These are phyloP conservation scores for Zosterops lateralis DNA, from an alignment of 2,113 vertebrate genomes.

Conservation along the genomic window DNA sequence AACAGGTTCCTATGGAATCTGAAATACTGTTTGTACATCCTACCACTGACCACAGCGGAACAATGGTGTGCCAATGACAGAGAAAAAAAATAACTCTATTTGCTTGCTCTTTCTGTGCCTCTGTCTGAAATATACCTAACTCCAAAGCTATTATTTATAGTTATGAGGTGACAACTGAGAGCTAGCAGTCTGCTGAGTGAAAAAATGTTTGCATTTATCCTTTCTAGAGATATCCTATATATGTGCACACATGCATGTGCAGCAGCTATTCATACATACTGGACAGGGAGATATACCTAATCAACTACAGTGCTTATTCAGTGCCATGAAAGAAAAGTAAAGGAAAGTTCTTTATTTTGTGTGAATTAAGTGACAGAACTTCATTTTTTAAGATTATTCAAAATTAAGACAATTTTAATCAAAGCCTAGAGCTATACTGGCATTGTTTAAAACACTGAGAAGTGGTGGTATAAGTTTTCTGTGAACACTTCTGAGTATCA, in stretches of 20 bases:
- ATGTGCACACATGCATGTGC: neutral
- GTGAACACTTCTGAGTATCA: neutral
- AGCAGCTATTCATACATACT: conserved; percentile 15
- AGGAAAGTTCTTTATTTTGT: neutral
- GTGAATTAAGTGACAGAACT: neutral
- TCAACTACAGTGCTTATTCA: conserved; percentile 2
- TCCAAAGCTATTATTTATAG: conserved; percentile 68
- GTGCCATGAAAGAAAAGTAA: neutral
- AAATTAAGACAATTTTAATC: neutral
- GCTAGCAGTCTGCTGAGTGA: conserved; percentile 70
- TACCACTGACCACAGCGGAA: conserved; percentile 69
- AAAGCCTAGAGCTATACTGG: neutral
- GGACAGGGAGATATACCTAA: conserved; percentile 35
- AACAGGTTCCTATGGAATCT: conserved; percentile 67
- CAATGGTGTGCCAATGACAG: conserved; percentile 41
- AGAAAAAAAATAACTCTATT: conserved; percentile 43
- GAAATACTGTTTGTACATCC: conserved; percentile 53
- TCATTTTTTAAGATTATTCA: neutral
- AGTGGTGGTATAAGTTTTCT: neutral
- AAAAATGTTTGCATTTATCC: conserved; percentile 53
- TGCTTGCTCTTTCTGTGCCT: conserved; percentile 52
- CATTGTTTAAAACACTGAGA: neutral
- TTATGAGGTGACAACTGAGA: conserved; percentile 72
- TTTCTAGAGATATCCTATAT: conserved; percentile 44
- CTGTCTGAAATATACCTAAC: conserved; percentile 44